Evolutionary conservation across 2,113 vertebrate genomes (phyloP), one percentile per base, ranked within the genome.

Genomic region (Indicator indicator): DNA sequence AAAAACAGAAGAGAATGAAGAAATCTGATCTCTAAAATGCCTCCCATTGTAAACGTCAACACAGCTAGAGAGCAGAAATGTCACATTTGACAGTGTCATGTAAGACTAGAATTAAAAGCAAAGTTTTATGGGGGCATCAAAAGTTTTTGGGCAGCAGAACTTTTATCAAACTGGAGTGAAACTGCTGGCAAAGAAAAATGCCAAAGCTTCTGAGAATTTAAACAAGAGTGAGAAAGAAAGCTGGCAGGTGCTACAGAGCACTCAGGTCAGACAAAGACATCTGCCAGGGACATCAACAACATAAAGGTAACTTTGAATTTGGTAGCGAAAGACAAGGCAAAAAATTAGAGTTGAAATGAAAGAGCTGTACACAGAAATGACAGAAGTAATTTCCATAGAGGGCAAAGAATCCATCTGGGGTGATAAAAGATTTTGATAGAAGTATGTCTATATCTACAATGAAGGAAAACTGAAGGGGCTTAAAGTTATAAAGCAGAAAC

Each of bases 221-320:
- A 88, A 40, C 28, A 74, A 86, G 52, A 93, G 6, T 27, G 30
- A 93, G 70, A 88, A 88, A 50, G 62, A 83, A 94, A 75, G 56
- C 36, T 86, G 88, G 67, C 71, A 93, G 82, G 82, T 94, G 90
- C 36, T 76, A 46, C 93, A 56, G 56, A 91, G 64, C 75, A 91
- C 40, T 44, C 55, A 63, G 89, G 89, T 87, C 85, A 94, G 82
- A 85, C 44, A 63, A 77, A 84, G 46, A 94, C 87, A 91, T 91
- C 91, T 91, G 94, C 50, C 84, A 89, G 55, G 74, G 55, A 79
- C 40, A 83, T 58, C 55, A 86, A 65, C 42, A 84, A 86, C 26
- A 64, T 67, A 50, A 87, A 92, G 59, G 71, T 58, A 94, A 72
- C 44, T 93, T 87, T 87, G 71, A 91, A 63, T 73, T 18, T 1